A percentile compares a stretch with the other conserved stretches of the same genome.
Conservation (phyloP, 2,888 invertebrate genomes). For the Conistra vaccinii region DNA sequence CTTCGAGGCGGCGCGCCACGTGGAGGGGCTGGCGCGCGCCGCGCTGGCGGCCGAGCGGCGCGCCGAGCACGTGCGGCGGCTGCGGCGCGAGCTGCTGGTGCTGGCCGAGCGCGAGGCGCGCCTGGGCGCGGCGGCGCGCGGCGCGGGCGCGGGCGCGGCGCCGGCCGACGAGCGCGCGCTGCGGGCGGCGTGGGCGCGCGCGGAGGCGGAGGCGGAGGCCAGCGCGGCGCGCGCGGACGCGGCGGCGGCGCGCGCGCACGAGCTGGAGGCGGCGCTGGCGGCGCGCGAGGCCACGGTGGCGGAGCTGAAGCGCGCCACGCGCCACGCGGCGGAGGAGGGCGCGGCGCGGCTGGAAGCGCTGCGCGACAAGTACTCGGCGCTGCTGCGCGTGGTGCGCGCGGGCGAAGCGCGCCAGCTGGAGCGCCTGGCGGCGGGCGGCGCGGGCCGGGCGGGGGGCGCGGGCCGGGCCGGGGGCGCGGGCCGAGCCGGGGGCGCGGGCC, state of each 20-base stretch:
- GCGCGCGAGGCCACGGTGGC: conserved; percentile 86
- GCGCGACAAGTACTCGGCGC: conserved; percentile 91
- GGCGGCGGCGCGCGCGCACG: conserved; percentile 86
- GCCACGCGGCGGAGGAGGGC: conserved; percentile 91
- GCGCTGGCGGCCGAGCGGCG: conserved; percentile 82
- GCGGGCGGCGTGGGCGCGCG: conserved; percentile 73
- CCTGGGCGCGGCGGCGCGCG: conserved; percentile 72
- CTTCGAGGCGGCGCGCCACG: conserved; percentile 83
- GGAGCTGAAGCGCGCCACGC: conserved; percentile 85
- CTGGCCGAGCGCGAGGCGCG: conserved; percentile 84
- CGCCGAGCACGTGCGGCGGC: conserved; percentile 84
- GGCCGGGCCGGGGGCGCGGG: conserved; percentile 78
- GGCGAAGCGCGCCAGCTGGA: conserved; percentile 90
- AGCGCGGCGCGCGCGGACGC: conserved; percentile 87
- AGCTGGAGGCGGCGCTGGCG: conserved; percentile 81
- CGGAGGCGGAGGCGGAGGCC: conserved; percentile 85
- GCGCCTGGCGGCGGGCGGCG: conserved; percentile 82
- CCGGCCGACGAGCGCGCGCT: conserved; percentile 70
- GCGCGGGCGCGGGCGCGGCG: conserved; percentile 54
- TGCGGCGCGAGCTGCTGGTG: conserved; percentile 85
- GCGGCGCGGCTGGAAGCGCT: conserved; percentile 90
- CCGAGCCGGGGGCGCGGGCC: too few relatives aligned
- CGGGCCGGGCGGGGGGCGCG: conserved; percentile 81
- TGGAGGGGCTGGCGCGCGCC: conserved; percentile 81
- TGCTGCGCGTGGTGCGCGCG: conserved; percentile 90